Percentiles rank a stretch among this genome's conserved stretches.
Conservation (phyloP, 2,797 vertebrate species). For the Sciurus vulgaris region DNA sequence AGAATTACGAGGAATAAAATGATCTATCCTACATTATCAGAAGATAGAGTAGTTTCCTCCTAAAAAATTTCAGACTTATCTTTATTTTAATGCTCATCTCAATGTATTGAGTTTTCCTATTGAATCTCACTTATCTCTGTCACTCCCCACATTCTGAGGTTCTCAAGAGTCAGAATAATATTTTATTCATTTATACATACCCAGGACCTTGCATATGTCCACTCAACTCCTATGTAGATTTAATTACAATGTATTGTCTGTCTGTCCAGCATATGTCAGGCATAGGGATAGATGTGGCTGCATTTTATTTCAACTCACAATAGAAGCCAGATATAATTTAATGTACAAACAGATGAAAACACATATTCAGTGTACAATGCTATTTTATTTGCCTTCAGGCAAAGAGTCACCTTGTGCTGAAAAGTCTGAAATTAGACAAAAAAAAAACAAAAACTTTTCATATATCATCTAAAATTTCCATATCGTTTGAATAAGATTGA, state of each 20-base stretch:
- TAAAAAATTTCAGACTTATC: neutral
- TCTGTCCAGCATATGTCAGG: neutral
- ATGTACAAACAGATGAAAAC: neutral
- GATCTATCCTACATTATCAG: neutral
- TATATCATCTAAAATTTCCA: neutral
- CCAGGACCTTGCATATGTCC: neutral
- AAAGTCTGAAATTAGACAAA: neutral
- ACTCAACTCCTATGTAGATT: neutral
- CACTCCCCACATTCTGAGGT: neutral
- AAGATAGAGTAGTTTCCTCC: neutral
- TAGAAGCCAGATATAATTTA: neutral
- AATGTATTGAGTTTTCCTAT: neutral
- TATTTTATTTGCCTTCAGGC: neutral
- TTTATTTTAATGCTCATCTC: neutral
- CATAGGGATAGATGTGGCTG: neutral
- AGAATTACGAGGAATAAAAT: neutral
- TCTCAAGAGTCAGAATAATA: neutral
- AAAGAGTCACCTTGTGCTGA: neutral
- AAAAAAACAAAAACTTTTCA: neutral
- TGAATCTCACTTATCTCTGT: neutral
- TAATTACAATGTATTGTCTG: slow-evolving; percentile 13
- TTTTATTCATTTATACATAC: neutral
- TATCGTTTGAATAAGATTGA: neutral
- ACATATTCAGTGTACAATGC: neutral
- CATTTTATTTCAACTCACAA: neutral